These are phyloP conservation scores for Cylindroiulus punctatus DNA, from an alignment of 2,888 invertebrate species.

Conservation along the genomic window DNA sequence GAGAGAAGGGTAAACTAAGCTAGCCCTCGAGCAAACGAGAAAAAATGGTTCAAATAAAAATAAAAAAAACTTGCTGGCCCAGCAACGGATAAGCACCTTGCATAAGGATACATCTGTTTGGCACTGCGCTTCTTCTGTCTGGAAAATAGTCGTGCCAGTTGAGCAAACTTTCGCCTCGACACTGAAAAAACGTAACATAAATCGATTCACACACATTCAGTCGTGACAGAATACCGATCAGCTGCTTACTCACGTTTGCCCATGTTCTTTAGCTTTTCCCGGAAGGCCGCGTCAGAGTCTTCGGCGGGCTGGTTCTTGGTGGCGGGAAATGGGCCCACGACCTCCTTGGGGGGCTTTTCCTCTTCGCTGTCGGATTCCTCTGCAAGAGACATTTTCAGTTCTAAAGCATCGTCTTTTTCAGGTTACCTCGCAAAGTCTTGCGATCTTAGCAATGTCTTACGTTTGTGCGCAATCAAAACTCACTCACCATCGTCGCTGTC, in stretches of 20 bases:
- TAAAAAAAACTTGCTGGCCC: too few species aligned
- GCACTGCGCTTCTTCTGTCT: constrained; percentile 65
- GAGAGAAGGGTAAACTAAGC: too few species aligned
- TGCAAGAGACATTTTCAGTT: constrained; percentile 42
- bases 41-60: too few species aligned
- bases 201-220: too few species aligned
- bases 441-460: background rate
- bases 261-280: constrained; percentile 82
- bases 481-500: constrained; percentile 6
- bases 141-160: constrained; percentile 80
- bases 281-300: constrained; percentile 74
- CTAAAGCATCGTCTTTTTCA: background rate
- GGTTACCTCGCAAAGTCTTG: too few species aligned
- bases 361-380: constrained; percentile 55
- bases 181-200: too few species aligned
- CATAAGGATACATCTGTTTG: constrained; percentile 61
- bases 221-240: too few species aligned
- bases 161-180: constrained; percentile 82
- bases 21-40: background rate
- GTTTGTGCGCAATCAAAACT: background rate
- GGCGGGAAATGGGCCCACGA: constrained; percentile 56
- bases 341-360: constrained; percentile 54
- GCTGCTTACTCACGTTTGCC: constrained; percentile 74
- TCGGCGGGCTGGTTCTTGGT: constrained; percentile 59
- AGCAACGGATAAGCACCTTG: constrained; percentile 26